Conservation (phyloP, 2,888 invertebrate species). For the Spodoptera exigua region DNA sequence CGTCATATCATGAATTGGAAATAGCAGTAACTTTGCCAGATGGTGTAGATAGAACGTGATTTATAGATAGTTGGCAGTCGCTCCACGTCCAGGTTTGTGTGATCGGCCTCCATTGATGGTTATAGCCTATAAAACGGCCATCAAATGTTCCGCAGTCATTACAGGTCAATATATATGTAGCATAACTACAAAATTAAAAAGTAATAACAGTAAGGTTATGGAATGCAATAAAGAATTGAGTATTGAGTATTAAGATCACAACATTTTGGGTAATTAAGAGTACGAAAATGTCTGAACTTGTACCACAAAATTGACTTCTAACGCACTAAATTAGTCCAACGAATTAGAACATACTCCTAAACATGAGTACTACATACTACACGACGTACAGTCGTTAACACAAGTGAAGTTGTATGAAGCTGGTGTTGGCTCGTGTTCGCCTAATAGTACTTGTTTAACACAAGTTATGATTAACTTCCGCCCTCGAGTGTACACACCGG, state of each 20-base stretch:
- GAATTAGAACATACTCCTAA: too few species aligned
- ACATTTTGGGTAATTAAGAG: too few species aligned
- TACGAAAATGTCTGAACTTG: too few species aligned
- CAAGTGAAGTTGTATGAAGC: too few species aligned
- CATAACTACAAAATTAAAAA: neutral
- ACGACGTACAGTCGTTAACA: too few species aligned
- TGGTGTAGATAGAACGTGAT: conserved; percentile 16
- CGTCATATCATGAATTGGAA: neutral
- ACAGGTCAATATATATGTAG: neutral
- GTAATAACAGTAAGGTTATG: too few species aligned
- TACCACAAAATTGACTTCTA: too few species aligned
- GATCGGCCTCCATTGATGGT: conserved; percentile 25
- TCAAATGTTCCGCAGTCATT: conserved; percentile 13
- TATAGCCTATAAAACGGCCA: conserved; percentile 35
- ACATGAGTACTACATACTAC: too few species aligned
- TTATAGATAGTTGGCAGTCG: conserved; percentile 32
- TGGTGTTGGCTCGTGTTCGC: neutral
- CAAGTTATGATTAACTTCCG: conserved; percentile 17
- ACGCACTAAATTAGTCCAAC: too few species aligned
- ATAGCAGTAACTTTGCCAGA: neutral
- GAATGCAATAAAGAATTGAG: too few species aligned
- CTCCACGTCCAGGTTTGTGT: conserved; percentile 21
- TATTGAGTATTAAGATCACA: too few species aligned
- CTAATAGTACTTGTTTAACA: conserved; percentile 7
- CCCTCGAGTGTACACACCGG: conserved; percentile 1